Evolutionary conservation across 2,113 vertebrate species (phyloP), one percentile per base, ranked within the genome.

Genomic region (Passerina amoena): DNA sequence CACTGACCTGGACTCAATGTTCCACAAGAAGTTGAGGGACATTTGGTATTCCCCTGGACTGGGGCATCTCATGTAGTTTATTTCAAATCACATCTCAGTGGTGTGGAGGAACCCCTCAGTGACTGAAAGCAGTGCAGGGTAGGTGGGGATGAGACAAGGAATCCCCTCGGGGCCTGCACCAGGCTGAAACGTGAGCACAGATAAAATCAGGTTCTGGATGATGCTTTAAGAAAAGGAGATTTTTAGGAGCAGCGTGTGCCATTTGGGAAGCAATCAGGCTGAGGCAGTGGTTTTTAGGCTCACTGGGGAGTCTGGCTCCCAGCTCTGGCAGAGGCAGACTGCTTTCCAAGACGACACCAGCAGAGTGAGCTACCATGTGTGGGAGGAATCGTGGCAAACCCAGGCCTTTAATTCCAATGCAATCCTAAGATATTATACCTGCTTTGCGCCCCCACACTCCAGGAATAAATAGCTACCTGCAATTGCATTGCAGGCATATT

Each of bases 321-420:
- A 85, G 21, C 71, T 68, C 56, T 35, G 37, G 47, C 47, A 63
- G 87, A 80, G 47, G 33, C 89, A 94, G 81, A 24, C 70, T 82
- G 45, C 59, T 81, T 91, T 75, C 79, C 54, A 54, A 90, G 54
- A 11, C 0, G 0, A 42, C 19, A 17, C 22, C 11, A 31, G 47
- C 71, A 77, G 44, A 81, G 31, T 13, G 12, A 90, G 77, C 81
- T 56, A 48, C 51, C 31, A 5, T 6, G 45, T 78, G 92, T 94
- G 82, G 95, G 94, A 95, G 95, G 94, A 93, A 96, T 94, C 56
- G 5, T 93, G 90, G 93, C 81, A 96, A 92, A 90, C 40, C 47
- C 45, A 16, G 53, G 60, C 45, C 90, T 82, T 81, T 71, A 82
- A 94, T 94, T 92, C 70, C 83, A 25, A 2, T 51, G n/a, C 64